Base-by-base conservation (phyloP, 2,113 vertebrate species). In the Sinosuthora webbiana region DNA sequence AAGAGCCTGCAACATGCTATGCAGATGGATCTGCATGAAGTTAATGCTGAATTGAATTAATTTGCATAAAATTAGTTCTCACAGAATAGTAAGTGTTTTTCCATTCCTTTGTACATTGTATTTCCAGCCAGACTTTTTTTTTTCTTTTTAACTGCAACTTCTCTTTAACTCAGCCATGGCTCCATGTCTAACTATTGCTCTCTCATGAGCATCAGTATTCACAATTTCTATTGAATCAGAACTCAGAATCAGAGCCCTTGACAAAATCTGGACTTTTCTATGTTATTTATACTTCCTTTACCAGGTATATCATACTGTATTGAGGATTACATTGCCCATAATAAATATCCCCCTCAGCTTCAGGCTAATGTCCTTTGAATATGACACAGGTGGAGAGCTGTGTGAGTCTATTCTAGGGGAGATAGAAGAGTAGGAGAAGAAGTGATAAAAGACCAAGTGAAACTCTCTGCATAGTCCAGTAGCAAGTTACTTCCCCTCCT, bases 41-140 rank as follows among this genome's bases (percentile, higher is more conserved):
- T 96, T 95, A 95, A 95, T 97, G 82, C 82, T 95, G 96, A 95
- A 95, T 91, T 96, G 96, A 95, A 97, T 96, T 97, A 93, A 97
- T 97, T 96, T 97, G 87, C 95, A 97, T 96, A 93, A 28, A 87
- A 95, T 97, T 97, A 96, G 90, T 97, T 97, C 94, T 95, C 95
- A 96, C 93, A 94, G 87, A 95, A 91, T 95, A 83, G 70, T 93
- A 95, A 95, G 95, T 96, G 94, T 95, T 95, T 96, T 96, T 97
- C 91, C 91, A 91, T 93, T 94, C 87, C 93, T 94, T 96, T 94
- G 87, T 96, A 94, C 70, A 83, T 93, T 87, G 75, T 97, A 89
- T 93, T 96, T 93, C 71, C 70, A 96, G 87, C 67, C 90, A 95
- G 85, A 79, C 67, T n/a, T 69, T 67, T 74, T 20, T 39, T 31